Evolutionary conservation across 2,888 invertebrate genomes (phyloP).

Genomic region (Limenitis camilla): DNA sequence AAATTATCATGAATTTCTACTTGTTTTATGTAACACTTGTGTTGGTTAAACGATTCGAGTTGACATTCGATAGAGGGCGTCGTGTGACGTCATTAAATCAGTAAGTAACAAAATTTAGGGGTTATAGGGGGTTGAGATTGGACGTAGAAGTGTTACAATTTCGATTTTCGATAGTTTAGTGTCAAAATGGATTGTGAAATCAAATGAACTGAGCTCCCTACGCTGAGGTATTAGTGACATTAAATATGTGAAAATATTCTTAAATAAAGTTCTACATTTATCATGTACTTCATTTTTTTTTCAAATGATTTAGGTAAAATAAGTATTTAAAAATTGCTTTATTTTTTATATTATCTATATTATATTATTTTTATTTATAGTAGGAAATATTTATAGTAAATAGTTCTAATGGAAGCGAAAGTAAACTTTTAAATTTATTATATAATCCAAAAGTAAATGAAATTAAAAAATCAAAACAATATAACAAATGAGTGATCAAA

Average conservation of each 20-base stretch:
- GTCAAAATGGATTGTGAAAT: conserved; percentile 1
- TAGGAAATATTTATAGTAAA: too few relatives aligned
- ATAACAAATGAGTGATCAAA: conserved; percentile 12
- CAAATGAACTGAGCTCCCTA: too few relatives aligned
- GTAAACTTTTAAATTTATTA: background rate
- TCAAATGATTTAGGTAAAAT: too few relatives aligned
- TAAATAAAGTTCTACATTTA: too few relatives aligned
- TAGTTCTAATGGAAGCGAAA: too few relatives aligned
- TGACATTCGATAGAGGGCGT: conserved; percentile 72
- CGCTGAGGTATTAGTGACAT: too few relatives aligned
- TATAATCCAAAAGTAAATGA: background rate
- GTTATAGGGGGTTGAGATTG: conserved; percentile 53
- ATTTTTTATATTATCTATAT: too few relatives aligned
- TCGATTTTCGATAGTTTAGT: too few relatives aligned
- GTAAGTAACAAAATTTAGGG: conserved; percentile 66
- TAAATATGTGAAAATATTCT: too few relatives aligned
- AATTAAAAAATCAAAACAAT: background rate
- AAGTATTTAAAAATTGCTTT: too few relatives aligned
- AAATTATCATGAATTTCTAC: background rate
- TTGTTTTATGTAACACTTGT: conserved; percentile 24
- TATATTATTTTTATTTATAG: too few relatives aligned
- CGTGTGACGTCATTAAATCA: conserved; percentile 73
- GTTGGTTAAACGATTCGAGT: conserved; percentile 49
- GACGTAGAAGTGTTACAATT: conserved; percentile 22
- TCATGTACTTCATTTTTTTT: too few relatives aligned